A percentile compares a stretch with the other conserved stretches of the same genome.
These are phyloP conservation scores for Caenorhabditis brenneri DNA, from an alignment of 1,140 invertebrate species.

Conservation along the genomic window DNA sequence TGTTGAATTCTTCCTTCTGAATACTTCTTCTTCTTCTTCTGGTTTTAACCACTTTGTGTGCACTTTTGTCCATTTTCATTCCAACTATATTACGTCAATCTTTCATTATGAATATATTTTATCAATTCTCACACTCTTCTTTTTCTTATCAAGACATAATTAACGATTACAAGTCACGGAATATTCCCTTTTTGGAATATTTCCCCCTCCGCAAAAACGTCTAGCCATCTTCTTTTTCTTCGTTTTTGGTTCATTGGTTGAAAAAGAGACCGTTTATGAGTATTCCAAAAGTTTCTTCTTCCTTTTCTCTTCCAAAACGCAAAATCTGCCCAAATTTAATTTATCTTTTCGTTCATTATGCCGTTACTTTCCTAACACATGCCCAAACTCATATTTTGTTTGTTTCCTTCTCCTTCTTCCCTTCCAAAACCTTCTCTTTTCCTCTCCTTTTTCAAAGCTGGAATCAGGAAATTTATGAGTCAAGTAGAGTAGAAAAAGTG, in stretches of 20 bases:
- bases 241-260: background rate
- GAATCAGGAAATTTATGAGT: no score
- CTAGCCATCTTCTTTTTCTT: background rate
- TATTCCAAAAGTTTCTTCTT: no score
- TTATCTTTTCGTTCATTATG: background rate
- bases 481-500: no score
- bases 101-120: background rate
- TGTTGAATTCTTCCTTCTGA: background rate
- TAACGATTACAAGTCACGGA: background rate
- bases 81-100: background rate
- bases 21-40: background rate
- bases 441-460: no score
- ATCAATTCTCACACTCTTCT: background rate
- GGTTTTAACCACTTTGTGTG: background rate
- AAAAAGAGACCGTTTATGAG: no score
- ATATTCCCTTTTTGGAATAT: background rate
- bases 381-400: background rate
- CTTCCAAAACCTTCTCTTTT: background rate
- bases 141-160: background rate
- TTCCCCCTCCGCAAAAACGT: background rate
- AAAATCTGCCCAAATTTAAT: constrained; percentile 16
- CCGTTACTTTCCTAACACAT: background rate
- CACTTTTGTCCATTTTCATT: background rate
- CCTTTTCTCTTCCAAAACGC: background rate
- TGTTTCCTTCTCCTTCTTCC: background rate